Conservation (phyloP, 2,797 vertebrate genomes). For the Cuculus canorus region DNA sequence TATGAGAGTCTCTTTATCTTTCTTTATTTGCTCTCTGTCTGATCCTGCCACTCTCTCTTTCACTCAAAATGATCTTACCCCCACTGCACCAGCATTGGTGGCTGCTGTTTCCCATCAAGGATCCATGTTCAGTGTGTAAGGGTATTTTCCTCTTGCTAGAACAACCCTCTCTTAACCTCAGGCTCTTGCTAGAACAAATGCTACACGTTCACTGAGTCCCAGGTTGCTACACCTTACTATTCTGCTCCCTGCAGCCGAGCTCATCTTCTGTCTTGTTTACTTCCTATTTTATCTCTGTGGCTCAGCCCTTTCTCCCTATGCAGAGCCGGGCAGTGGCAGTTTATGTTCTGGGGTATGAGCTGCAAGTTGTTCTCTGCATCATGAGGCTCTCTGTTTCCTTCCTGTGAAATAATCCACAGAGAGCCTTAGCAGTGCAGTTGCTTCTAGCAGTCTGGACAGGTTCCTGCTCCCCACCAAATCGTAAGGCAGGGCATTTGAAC, state of each 20-base stretch:
- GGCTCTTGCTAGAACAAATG: neutral
- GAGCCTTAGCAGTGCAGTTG: neutral
- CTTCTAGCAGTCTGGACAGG: neutral
- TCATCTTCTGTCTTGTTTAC: conserved; percentile 17
- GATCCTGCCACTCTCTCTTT: neutral
- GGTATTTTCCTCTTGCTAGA: neutral
- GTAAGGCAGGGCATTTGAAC: neutral
- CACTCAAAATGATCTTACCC: neutral
- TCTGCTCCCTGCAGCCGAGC: neutral
- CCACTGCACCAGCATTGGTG: neutral
- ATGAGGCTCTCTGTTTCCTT: neutral
- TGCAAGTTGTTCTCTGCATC: neutral
- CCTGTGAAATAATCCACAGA: conserved; percentile 11
- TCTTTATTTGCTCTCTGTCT: neutral
- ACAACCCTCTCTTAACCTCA: accelerated
- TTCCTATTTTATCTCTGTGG: conserved; percentile 34
- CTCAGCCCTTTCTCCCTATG: neutral
- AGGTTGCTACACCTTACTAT: accelerated
- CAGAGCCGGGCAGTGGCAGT: neutral
- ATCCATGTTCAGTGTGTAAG: accelerated
- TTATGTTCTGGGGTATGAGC: neutral
- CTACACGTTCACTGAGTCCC: neutral
- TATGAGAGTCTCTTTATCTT: neutral
- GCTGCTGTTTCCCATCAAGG: neutral
- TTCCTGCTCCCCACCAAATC: neutral